Conservation (phyloP, 2,888 invertebrate species). For the Trachelus stipa region DNA sequence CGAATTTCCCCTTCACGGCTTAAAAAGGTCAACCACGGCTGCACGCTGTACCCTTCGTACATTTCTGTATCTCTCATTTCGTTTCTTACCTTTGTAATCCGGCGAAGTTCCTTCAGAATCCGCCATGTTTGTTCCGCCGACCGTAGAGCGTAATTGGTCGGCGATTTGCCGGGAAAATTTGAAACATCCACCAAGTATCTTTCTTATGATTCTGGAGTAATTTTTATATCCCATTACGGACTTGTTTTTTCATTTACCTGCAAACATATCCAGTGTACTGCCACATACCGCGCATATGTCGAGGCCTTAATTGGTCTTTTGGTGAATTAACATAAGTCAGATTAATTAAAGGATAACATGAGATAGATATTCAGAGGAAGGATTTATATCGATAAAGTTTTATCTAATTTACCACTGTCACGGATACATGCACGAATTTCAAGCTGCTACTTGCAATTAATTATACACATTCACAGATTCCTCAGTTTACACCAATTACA, state of each 20-base stretch:
- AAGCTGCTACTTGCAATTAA: neutral
- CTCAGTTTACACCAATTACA: neutral
- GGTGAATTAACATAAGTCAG: conserved; percentile 36
- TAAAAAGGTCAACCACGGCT: conserved; percentile 50
- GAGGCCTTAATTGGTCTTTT: conserved; percentile 33
- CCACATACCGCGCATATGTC: conserved; percentile 31
- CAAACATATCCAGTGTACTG: conserved; percentile 3
- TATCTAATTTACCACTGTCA: neutral
- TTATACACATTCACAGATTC: neutral
- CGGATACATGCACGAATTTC: neutral
- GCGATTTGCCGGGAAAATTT: neutral
- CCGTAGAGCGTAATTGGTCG: neutral
- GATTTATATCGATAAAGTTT: neutral
- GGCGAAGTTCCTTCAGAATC: neutral
- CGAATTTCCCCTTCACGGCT: conserved; percentile 56
- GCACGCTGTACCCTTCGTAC: conserved; percentile 15
- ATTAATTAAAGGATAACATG: conserved; percentile 35
- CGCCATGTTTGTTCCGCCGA: neutral
- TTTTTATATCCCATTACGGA: neutral
- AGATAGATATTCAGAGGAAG: neutral
- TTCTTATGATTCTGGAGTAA: neutral
- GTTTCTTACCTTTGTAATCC: neutral
- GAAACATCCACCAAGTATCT: neutral
- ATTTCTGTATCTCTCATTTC: conserved; percentile 1
- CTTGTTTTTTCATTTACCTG: neutral